Percentiles rank a stretch among this genome's conserved stretches.
Evolutionary conservation across 2,888 invertebrate genomes (phyloP).

Genomic region (Dynastes tityus): DNA sequence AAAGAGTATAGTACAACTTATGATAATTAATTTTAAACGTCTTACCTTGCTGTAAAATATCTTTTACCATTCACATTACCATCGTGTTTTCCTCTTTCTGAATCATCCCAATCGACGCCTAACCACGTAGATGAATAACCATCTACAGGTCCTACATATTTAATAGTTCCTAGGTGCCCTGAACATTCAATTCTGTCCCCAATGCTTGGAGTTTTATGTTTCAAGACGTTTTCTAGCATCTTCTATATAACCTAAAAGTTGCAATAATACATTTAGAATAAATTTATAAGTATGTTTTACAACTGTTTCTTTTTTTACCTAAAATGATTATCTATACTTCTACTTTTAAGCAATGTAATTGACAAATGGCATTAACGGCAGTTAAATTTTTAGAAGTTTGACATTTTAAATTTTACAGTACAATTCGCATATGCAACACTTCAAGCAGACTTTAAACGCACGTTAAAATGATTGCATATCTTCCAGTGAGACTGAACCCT

Average conservation of each 20-base stretch:
- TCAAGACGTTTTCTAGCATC: slow-evolving; percentile 45
- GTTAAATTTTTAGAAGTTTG: slow-evolving; percentile 26
- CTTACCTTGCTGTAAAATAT: slow-evolving; percentile 84
- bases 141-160: slow-evolving; percentile 83
- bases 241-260: slow-evolving; percentile 30
- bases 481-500: no score
- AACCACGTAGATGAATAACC: slow-evolving; percentile 86
- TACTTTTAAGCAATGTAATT: slow-evolving; percentile 23
- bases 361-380: slow-evolving; percentile 31
- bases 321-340: background rate
- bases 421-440: background rate
- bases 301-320: background rate
- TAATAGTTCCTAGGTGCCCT: slow-evolving; percentile 75
- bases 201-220: slow-evolving; percentile 35
- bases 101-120: slow-evolving; percentile 98
- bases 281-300: background rate
- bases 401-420: slow-evolving; percentile 36
- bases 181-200: slow-evolving; percentile 67
- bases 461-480: no score
- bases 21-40: slow-evolving; percentile 3
- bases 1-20: slow-evolving; percentile 53
- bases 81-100: slow-evolving; percentile 91
- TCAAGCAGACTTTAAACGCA: no score
- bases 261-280: background rate
- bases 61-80: slow-evolving; percentile 86